Evolutionary conservation across 2,113 vertebrate species (phyloP).

Genomic region (Struthidea cinerea): DNA sequence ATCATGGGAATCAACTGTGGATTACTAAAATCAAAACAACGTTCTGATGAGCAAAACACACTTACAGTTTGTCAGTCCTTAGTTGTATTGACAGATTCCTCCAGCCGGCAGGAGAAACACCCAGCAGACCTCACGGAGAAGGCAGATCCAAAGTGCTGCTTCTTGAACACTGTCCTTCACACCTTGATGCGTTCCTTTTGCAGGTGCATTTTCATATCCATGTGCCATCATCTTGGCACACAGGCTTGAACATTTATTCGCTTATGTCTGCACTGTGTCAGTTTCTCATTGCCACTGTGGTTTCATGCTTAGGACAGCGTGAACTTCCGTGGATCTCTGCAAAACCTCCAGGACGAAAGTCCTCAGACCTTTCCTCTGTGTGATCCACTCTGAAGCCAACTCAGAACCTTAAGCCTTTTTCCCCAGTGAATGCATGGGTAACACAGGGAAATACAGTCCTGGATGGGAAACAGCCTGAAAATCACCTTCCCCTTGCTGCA

Average conservation of each 20-base stretch:
- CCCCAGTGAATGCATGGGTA: neutral
- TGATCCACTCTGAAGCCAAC: neutral
- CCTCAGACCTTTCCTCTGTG: neutral
- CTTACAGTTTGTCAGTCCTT: neutral
- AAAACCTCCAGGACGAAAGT: neutral
- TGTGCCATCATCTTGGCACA: neutral
- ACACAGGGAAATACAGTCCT: neutral
- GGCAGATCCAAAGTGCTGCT: neutral
- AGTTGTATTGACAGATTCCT: neutral
- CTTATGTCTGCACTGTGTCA: neutral
- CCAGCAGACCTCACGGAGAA: neutral
- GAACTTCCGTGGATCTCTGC: neutral
- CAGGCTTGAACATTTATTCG: neutral
- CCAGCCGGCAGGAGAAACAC: neutral
- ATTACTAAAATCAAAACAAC: conserved; percentile 9
- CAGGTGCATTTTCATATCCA: neutral
- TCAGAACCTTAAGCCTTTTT: neutral
- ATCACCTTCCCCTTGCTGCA: neutral
- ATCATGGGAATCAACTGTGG: neutral
- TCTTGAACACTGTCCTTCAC: neutral
- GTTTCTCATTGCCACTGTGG: neutral
- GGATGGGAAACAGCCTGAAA: neutral
- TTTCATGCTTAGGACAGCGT: neutral
- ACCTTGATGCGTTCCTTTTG: neutral
- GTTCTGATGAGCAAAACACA: neutral